Conservation (phyloP, 1,140 invertebrate genomes). For the Drosophila bocki region DNA sequence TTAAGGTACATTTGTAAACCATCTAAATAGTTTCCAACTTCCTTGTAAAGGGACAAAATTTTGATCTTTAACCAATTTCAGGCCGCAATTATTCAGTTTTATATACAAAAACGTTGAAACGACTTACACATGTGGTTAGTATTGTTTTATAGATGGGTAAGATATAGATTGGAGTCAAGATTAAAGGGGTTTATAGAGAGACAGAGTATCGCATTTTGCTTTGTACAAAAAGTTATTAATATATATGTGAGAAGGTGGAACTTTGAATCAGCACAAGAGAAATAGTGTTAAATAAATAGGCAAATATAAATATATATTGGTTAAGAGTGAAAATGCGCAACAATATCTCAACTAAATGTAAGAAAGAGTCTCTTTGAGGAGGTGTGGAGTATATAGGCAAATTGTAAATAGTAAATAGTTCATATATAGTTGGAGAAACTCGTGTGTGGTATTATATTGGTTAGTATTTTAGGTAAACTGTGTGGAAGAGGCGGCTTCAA, state of each 20-base stretch:
- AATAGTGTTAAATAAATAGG: slow-evolving; percentile 54
- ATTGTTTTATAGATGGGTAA: slow-evolving; percentile 29
- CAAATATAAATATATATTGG: slow-evolving; percentile 36
- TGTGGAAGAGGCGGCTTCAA: slow-evolving; percentile 47
- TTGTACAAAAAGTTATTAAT: slow-evolving; percentile 53
- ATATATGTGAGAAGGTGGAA: slow-evolving; percentile 54
- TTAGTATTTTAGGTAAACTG: slow-evolving; percentile 41
- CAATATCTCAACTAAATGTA: slow-evolving; percentile 57
- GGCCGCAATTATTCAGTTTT: slow-evolving; percentile 26
- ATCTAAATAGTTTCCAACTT: background rate
- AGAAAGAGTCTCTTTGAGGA: slow-evolving; percentile 26
- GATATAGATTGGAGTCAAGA: slow-evolving; percentile 20
- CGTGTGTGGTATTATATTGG: slow-evolving; percentile 30
- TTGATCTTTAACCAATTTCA: slow-evolving; percentile 22
- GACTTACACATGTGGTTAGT: slow-evolving; percentile 33
- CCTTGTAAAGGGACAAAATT: slow-evolving; percentile 68
- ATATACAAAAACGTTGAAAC: slow-evolving; percentile 76
- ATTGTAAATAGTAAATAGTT: slow-evolving; percentile 39
- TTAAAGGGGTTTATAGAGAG: slow-evolving; percentile 47
- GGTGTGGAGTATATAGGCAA: slow-evolving; percentile 47
- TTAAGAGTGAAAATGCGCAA: slow-evolving; percentile 55
- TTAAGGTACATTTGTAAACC: background rate
- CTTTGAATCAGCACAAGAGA: slow-evolving; percentile 55
- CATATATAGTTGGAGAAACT: slow-evolving; percentile 41
- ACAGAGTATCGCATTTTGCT: slow-evolving; percentile 44